Evolutionary conservation across 2,888 invertebrate species (phyloP).

Genomic region (Papilio demoleus): DNA sequence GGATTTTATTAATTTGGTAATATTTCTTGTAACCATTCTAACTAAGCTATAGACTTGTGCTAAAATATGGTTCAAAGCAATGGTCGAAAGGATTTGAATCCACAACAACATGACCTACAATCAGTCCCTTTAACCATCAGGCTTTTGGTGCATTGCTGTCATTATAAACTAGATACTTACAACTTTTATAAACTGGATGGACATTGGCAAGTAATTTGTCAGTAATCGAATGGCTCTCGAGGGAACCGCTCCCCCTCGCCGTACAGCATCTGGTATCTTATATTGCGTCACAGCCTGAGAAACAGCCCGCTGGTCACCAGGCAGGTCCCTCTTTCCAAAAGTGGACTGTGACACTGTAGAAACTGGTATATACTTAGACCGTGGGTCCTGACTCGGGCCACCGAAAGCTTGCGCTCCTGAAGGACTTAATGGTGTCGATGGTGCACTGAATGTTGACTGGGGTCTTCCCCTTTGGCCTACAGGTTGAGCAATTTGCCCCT

Average conservation of each 20-base stretch:
- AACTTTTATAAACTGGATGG: slow-evolving; percentile 73
- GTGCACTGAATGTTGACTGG: neutral
- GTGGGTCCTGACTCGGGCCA: neutral
- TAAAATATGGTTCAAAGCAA: no score
- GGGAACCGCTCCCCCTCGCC: slow-evolving; percentile 59
- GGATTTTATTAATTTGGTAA: no score
- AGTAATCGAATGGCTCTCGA: slow-evolving; percentile 65
- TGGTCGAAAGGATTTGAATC: no score
- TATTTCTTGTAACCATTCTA: no score
- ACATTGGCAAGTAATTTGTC: slow-evolving; percentile 86
- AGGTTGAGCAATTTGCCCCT: slow-evolving; percentile 2
- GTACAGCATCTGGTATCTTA: slow-evolving; percentile 67
- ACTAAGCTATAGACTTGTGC: no score
- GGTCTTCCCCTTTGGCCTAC: neutral
- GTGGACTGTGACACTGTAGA: slow-evolving; percentile 25
- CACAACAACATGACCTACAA: no score
- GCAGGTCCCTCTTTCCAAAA: slow-evolving; percentile 26
- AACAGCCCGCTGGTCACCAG: neutral
- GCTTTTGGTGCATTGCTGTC: no score
- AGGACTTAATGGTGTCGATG: neutral
- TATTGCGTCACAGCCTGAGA: slow-evolving; percentile 42
- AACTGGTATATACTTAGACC: neutral
- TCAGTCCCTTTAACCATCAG: no score
- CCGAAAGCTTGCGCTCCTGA: neutral
- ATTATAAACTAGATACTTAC: slow-evolving; percentile 60